A percentile compares a stretch with the other conserved stretches of the same genome.
Evolutionary conservation across 1,140 invertebrate species (phyloP).

Genomic region (Alviniconcha marisindica): DNA sequence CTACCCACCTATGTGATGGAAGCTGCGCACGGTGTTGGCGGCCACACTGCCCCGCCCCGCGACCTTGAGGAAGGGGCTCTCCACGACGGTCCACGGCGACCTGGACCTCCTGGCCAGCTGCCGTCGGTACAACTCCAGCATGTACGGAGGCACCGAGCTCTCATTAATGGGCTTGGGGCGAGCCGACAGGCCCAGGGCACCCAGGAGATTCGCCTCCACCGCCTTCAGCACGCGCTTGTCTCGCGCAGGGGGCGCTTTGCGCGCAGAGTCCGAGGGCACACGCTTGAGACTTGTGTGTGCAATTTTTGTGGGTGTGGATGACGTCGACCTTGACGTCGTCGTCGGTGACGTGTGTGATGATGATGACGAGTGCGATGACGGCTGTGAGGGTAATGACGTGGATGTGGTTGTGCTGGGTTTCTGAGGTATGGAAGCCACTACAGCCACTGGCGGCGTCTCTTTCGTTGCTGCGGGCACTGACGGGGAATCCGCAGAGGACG

Average conservation of each 20-base stretch:
- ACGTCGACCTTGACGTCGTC: too few species aligned
- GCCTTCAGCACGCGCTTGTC: conserved; percentile 67
- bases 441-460: too few species aligned
- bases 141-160: conserved; percentile 84
- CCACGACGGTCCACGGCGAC: conserved; percentile 3
- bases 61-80: conserved; percentile 44
- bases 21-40: conserved; percentile 92
- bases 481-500: not conserved
- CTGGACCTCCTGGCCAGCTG: conserved; percentile 33
- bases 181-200: conserved; percentile 85
- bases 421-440: not conserved
- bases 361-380: not conserved
- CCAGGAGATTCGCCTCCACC: conserved; percentile 84
- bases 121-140: conserved; percentile 84
- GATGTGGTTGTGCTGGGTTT: not conserved
- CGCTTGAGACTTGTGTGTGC: not conserved
- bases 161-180: conserved; percentile 78
- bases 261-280: not conserved
- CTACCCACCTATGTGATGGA: conserved; percentile 88
- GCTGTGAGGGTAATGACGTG: not conserved
- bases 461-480: not conserved
- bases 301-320: not conserved
- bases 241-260: not conserved
- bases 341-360: not conserved
- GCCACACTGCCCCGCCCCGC: conserved; percentile 73